A percentile compares a stretch with the other conserved stretches of the same genome.
Evolutionary conservation across 2,888 invertebrate genomes (phyloP).

Genomic region (Ochlodes sylvanus): DNA sequence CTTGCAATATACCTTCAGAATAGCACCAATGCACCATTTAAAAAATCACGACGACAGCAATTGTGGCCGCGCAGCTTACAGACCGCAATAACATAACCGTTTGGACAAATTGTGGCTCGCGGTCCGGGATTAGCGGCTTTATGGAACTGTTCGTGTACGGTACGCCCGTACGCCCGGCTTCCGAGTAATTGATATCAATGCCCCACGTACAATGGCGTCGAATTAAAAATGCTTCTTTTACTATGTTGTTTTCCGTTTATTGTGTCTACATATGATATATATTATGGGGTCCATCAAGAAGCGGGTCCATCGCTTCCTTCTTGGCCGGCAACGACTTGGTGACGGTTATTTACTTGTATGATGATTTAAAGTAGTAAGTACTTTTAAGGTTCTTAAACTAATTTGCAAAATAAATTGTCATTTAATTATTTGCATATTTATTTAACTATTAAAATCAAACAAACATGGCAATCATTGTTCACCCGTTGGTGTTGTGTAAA

Average conservation of each 20-base stretch:
- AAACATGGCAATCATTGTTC: too few species aligned
- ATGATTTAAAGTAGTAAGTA: too few species aligned
- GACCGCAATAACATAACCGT: slow-evolving; percentile 84
- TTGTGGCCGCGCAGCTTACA: slow-evolving; percentile 63
- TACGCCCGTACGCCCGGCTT: slow-evolving; percentile 55
- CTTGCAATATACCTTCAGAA: not conserved
- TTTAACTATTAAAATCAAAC: too few species aligned
- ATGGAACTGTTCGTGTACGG: slow-evolving; percentile 76
- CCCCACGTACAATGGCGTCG: slow-evolving; percentile 63
- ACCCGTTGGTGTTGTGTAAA: too few species aligned
- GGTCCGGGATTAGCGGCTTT: slow-evolving; percentile 78
- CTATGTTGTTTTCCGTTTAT: slow-evolving; percentile 50
- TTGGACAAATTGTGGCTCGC: slow-evolving; percentile 81
- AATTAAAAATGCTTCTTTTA: slow-evolving; percentile 68
- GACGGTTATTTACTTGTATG: too few species aligned
- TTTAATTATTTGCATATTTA: too few species aligned
- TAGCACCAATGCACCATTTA: slow-evolving; percentile 31
- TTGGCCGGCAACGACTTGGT: too few species aligned
- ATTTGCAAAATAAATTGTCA: too few species aligned
- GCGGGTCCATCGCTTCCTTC: too few species aligned
- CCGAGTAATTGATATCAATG: slow-evolving; percentile 82
- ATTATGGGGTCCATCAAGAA: too few species aligned
- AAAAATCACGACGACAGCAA: slow-evolving; percentile 70
- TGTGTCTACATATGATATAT: not conserved
- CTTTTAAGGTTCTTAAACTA: too few species aligned